Evolutionary conservation across 2,888 invertebrate genomes (phyloP).

Genomic region (Lomographa bimaculata): DNA sequence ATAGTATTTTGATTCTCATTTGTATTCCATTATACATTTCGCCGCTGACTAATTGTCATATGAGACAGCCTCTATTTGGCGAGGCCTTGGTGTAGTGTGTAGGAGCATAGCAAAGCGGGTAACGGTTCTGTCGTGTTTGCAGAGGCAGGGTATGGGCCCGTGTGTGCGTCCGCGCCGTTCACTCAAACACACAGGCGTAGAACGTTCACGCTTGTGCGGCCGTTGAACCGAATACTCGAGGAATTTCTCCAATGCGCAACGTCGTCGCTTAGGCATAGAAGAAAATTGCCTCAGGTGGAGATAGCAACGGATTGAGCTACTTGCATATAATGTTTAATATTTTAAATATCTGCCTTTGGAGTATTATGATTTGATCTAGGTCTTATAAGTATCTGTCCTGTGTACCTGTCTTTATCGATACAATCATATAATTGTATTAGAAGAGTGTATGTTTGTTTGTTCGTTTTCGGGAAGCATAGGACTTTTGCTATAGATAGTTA

Average conservation of each 20-base stretch:
- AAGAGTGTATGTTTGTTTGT: too few relatives aligned
- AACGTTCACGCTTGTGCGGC: slow-evolving; percentile 71
- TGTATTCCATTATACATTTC: slow-evolving; percentile 17
- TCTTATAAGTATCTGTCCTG: too few relatives aligned
- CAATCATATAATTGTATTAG: too few relatives aligned
- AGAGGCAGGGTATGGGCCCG: slow-evolving; percentile 58
- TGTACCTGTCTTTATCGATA: too few relatives aligned
- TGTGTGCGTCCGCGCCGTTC: slow-evolving; percentile 69
- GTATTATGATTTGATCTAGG: too few relatives aligned
- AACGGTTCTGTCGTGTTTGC: slow-evolving; percentile 79
- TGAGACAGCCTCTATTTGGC: slow-evolving; percentile 31
- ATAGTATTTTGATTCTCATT: slow-evolving; percentile 14
- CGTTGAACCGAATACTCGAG: slow-evolving; percentile 81
- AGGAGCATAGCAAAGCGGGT: slow-evolving; percentile 60
- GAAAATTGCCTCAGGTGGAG: slow-evolving; percentile 63
- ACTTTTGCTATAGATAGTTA: too few relatives aligned
- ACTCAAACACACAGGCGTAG: slow-evolving; percentile 62
- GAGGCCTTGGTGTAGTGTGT: slow-evolving; percentile 58
- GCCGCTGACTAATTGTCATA: slow-evolving; percentile 23
- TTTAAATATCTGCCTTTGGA: too few relatives aligned
- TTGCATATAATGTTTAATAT: too few relatives aligned
- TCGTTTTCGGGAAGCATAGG: too few relatives aligned
- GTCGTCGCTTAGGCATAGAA: slow-evolving; percentile 66
- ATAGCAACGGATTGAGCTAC: slow-evolving; percentile 9
- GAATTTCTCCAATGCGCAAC: slow-evolving; percentile 75